phyloP scores from a whole-genome alignment of 2,888 invertebrate genomes.

The Agriopis aurantiaria region DNA sequence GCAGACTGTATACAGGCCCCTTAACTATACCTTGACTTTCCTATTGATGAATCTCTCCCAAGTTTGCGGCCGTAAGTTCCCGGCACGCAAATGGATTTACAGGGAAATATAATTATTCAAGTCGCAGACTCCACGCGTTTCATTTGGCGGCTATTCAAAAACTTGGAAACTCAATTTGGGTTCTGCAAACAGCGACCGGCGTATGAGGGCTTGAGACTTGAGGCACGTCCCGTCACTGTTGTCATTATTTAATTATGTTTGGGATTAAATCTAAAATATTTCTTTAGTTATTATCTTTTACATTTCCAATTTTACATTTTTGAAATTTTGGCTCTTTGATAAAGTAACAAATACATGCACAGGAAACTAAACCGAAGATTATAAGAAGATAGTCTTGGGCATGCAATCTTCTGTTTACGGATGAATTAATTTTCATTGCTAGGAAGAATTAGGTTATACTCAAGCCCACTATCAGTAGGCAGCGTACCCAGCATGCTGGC shows the following conservation, averaged over 20 bases:
- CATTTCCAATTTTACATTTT: too few species aligned
- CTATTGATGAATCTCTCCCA: neutral
- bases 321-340: too few species aligned
- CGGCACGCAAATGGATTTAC: conserved; percentile 58
- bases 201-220: conserved; percentile 16
- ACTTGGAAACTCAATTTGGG: conserved; percentile 60
- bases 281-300: neutral
- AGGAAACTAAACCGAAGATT: too few species aligned
- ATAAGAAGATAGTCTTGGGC: too few species aligned
- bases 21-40: neutral
- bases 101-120: conserved; percentile 58
- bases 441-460: too few species aligned
- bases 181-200: conserved; percentile 50
- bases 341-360: too few species aligned
- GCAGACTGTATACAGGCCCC: too few species aligned
- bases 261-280: neutral
- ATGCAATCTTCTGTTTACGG: too few species aligned
- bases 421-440: too few species aligned
- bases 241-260: neutral
- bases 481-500: too few species aligned
- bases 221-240: conserved; percentile 1
- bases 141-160: conserved; percentile 63
- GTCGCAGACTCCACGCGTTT: conserved; percentile 51
- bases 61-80: conserved; percentile 12
- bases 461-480: too few species aligned